These are phyloP conservation scores for Propithecus perrieri DNA, from an alignment of 2,797 vertebrate genomes.

Conservation along the genomic window DNA sequence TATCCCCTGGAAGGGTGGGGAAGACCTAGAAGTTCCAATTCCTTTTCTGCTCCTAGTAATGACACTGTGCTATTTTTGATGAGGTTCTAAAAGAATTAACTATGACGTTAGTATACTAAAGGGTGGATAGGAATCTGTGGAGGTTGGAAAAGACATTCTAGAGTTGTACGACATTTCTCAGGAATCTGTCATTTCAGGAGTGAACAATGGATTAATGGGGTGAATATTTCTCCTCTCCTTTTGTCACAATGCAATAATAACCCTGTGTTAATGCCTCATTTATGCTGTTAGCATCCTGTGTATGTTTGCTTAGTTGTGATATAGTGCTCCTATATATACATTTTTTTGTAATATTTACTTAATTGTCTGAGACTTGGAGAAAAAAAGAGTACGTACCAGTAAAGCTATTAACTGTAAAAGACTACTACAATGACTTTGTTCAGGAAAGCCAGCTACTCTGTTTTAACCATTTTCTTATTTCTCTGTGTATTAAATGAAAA, in stretches of 20 bases:
- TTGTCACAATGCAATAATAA: background rate
- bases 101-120: background rate
- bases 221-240: constrained; percentile 23
- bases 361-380: background rate
- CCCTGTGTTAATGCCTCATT: constrained; percentile 22
- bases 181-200: background rate
- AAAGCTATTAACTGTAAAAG: background rate
- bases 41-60: background rate
- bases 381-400: background rate
- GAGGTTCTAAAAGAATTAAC: background rate
- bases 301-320: background rate
- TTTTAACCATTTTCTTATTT: background rate
- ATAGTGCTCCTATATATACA: background rate
- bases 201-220: constrained; percentile 43
- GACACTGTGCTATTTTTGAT: background rate
- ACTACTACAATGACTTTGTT: background rate
- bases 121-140: background rate
- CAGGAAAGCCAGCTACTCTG: background rate
- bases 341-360: background rate
- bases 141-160: background rate
- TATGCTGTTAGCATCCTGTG: background rate
- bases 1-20: background rate
- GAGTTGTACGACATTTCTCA: background rate
- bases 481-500: background rate
- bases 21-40: background rate